Conservation (phyloP, 2,113 vertebrate genomes). For the human region DNA sequence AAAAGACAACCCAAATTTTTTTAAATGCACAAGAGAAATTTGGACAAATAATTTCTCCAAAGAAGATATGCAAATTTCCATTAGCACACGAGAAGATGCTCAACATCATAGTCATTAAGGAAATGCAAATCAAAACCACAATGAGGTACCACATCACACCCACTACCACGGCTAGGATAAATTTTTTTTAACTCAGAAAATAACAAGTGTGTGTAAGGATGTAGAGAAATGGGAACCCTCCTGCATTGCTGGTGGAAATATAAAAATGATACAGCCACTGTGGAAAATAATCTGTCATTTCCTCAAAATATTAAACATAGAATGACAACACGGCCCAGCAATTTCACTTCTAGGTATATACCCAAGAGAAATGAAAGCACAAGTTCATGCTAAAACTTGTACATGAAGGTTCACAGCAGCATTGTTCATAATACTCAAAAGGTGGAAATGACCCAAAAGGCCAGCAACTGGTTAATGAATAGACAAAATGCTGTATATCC, state of each 20-base stretch:
- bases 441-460: background rate
- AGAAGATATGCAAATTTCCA: constrained; percentile 4
- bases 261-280: background rate
- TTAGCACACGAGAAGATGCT: constrained; percentile 18
- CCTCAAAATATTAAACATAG: background rate
- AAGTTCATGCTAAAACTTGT: background rate
- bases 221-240: background rate
- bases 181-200: background rate
- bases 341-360: background rate
- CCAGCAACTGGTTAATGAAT: background rate
- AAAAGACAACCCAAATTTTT: background rate
- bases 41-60: constrained; percentile 21
- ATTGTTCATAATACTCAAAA: background rate
- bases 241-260: background rate
- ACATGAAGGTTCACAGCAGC: background rate
- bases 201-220: background rate
- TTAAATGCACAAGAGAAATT: background rate
- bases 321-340: background rate
- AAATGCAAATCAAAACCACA: constrained; percentile 11
- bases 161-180: background rate
- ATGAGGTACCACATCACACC: background rate
- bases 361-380: background rate
- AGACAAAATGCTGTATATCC: background rate
- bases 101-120: background rate
- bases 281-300: background rate